Conservation (phyloP, 1,140 invertebrate genomes). For the Sminthurides bifidus region DNA sequence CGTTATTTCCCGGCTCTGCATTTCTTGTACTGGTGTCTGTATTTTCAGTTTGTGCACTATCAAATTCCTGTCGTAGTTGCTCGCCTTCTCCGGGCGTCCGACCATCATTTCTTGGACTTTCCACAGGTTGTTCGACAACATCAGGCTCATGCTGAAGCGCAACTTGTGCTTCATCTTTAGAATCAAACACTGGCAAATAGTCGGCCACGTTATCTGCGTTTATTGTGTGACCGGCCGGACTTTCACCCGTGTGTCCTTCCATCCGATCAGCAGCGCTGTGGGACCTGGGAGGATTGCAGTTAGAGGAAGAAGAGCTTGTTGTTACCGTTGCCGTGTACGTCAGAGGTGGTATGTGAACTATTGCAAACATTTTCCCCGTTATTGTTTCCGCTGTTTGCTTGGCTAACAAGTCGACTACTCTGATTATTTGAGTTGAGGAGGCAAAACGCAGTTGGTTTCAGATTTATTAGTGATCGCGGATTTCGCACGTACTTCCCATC, state of each 20-base stretch:
- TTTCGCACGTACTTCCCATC: conserved; percentile 37
- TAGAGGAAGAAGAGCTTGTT: not conserved
- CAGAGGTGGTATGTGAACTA: not conserved
- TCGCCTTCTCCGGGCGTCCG: too few relatives aligned
- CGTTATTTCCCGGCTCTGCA: too few relatives aligned
- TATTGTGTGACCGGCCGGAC: not conserved
- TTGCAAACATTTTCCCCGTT: too few relatives aligned
- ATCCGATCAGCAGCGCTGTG: not conserved
- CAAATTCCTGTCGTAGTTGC: too few relatives aligned
- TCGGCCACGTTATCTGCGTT: not conserved
- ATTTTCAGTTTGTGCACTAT: too few relatives aligned
- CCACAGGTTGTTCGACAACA: too few relatives aligned
- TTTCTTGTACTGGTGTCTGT: too few relatives aligned
- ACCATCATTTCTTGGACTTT: too few relatives aligned
- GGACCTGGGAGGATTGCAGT: not conserved
- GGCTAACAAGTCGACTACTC: not conserved
- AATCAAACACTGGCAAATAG: not conserved
- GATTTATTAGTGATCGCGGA: conserved; percentile 21
- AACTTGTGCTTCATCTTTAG: not conserved
- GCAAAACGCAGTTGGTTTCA: conserved; percentile 30
- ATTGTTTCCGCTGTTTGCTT: not conserved
- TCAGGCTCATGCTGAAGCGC: not conserved
- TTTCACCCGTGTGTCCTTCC: not conserved
- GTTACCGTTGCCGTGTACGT: not conserved
- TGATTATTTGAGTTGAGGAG: conserved; percentile 9